Conservation (phyloP, 2,797 vertebrate species). For the Stomatorhinus walkeri region DNA sequence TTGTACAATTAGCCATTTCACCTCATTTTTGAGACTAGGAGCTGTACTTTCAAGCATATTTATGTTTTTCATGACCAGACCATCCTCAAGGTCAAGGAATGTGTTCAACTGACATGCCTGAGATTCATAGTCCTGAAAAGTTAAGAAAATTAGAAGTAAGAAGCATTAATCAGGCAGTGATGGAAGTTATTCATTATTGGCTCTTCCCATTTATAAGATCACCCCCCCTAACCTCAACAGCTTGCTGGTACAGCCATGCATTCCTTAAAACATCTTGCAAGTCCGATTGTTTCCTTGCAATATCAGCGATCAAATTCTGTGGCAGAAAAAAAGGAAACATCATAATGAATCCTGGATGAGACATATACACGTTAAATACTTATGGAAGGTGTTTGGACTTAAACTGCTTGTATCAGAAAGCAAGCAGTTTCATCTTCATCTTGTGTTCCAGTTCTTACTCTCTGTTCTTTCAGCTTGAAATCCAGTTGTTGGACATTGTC, state of each 20-base stretch:
- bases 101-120: slow-evolving; percentile 83
- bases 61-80: slow-evolving; percentile 75
- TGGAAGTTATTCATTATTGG: neutral
- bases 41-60: slow-evolving; percentile 79
- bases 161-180: neutral
- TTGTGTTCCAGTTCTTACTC: slow-evolving; percentile 54
- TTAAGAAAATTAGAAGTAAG: neutral
- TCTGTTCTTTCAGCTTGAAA: slow-evolving; percentile 83
- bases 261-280: slow-evolving; percentile 73
- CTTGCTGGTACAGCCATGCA: slow-evolving; percentile 82
- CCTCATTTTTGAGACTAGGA: slow-evolving; percentile 78
- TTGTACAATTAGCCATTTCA: slow-evolving; percentile 36
- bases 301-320: slow-evolving; percentile 79
- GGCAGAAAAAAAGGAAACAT: slow-evolving; percentile 1
- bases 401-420: neutral
- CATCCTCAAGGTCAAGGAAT: slow-evolving; percentile 82
- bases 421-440: neutral
- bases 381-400: neutral
- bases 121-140: slow-evolving; percentile 79
- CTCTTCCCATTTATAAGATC: neutral
- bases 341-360: neutral
- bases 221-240: slow-evolving; percentile 71
- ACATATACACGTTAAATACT: neutral
- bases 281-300: slow-evolving; percentile 77
- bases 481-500: slow-evolving; percentile 75